A percentile compares a stretch with the other conserved stretches of the same genome.
These are phyloP conservation scores for Clamator glandarius DNA, from an alignment of 2,797 vertebrate species.

Conservation along the genomic window DNA sequence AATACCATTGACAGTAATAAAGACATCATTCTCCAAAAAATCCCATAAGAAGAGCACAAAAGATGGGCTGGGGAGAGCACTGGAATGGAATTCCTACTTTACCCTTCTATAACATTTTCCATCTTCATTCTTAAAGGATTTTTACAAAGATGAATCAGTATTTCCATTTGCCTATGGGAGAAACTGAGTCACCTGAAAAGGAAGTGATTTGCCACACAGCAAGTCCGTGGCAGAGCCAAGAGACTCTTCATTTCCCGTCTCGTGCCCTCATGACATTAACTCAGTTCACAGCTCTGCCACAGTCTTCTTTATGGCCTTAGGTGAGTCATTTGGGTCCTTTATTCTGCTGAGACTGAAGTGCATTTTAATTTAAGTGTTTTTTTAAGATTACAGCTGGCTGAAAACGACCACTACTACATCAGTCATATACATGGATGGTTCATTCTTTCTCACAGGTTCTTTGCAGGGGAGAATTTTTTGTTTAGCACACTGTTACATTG, in stretches of 20 bases:
- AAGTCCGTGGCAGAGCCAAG: not conserved
- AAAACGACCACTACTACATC: not conserved
- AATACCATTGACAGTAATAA: not conserved
- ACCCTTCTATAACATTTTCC: not conserved
- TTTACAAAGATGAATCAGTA: conserved; percentile 8
- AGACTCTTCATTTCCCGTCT: not conserved
- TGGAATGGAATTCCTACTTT: not conserved
- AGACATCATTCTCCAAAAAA: not conserved
- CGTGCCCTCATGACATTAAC: not conserved
- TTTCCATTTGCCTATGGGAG: not conserved
- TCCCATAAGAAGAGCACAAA: not conserved
- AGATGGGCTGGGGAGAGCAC: not conserved
- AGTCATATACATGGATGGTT: not conserved
- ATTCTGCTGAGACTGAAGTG: not conserved
- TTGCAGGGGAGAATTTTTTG: not conserved
- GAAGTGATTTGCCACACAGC: conserved; percentile 30
- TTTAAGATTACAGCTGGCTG: not conserved
- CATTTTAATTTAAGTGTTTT: not conserved
- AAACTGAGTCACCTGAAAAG: conserved; percentile 60
- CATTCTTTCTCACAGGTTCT: not conserved
- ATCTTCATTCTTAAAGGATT: conserved; percentile 1
- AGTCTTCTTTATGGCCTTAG: not conserved
- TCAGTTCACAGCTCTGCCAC: not conserved
- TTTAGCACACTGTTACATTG: not conserved
- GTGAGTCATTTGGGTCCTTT: not conserved